These are phyloP conservation scores for Nephrotoma flavescens DNA, from an alignment of 2,888 invertebrate species.

Conservation along the genomic window DNA sequence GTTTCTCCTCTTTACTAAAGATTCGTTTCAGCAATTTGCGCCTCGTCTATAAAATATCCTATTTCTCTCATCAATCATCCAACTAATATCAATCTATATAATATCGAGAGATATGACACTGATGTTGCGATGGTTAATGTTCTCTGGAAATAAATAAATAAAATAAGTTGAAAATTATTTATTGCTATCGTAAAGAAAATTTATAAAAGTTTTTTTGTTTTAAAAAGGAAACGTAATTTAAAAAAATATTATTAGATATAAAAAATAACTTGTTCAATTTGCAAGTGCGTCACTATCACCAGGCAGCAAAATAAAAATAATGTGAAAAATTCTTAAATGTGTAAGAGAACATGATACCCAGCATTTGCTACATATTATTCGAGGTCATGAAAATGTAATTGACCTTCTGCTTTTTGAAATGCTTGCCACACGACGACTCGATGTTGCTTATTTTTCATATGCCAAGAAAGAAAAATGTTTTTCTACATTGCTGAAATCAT, in stretches of 20 bases:
- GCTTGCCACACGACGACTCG: background rate
- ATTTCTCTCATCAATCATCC: background rate
- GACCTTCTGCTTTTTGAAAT: background rate
- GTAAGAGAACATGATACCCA: background rate
- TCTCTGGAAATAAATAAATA: background rate
- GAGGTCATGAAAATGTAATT: background rate
- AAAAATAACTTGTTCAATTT: background rate
- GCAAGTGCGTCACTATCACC: background rate
- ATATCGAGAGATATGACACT: background rate
- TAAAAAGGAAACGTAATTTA: background rate
- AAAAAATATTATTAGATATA: background rate
- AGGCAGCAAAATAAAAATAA: background rate
- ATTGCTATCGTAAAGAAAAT: background rate
- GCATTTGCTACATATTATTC: background rate
- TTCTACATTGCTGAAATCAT: background rate
- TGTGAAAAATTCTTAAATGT: background rate
- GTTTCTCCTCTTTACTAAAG: too few species aligned
- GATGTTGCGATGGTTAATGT: background rate
- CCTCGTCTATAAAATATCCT: background rate
- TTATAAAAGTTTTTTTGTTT: background rate
- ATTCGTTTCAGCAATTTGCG: background rate
- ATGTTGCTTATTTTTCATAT: background rate
- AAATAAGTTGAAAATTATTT: background rate
- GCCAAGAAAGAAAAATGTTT: background rate
- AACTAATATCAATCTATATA: background rate